Conservation (phyloP, 2,797 vertebrate genomes). For the Vireo griseus region DNA sequence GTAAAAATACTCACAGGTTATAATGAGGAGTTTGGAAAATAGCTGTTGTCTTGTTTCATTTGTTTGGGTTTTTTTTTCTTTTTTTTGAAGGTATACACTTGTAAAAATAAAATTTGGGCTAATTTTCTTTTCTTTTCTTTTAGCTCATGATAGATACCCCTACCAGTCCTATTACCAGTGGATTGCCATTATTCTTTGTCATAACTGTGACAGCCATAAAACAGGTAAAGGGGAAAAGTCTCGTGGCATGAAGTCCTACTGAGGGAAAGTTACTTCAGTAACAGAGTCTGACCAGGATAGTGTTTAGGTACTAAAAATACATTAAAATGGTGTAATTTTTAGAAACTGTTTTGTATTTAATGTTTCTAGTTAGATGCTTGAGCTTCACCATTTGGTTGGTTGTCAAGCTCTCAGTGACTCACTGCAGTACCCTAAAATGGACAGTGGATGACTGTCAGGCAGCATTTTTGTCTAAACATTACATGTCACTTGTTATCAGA, state of each 20-base stretch:
- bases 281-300: not conserved
- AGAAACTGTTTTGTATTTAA: not conserved
- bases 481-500: constrained; percentile 35
- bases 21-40: not conserved
- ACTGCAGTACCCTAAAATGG: not conserved
- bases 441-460: constrained; percentile 44
- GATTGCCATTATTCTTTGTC: constrained; percentile 98
- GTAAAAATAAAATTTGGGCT: not conserved
- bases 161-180: constrained; percentile 96
- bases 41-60: not conserved
- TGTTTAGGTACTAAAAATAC: not conserved
- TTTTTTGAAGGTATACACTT: not conserved
- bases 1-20: not conserved
- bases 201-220: constrained; percentile 98
- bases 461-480: constrained; percentile 25
- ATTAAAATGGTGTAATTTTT: not conserved
- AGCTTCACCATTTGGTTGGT: not conserved
- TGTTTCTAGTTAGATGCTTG: not conserved
- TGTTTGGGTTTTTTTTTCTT: not conserved
- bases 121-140: constrained; percentile 43
- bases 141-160: constrained; percentile 99
- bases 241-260: not conserved
- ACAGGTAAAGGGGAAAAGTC: constrained; percentile 80
- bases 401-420: not conserved
- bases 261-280: not conserved